Conservation (phyloP, 2,797 vertebrate genomes). For the Triplophysa bombifrons region DNA sequence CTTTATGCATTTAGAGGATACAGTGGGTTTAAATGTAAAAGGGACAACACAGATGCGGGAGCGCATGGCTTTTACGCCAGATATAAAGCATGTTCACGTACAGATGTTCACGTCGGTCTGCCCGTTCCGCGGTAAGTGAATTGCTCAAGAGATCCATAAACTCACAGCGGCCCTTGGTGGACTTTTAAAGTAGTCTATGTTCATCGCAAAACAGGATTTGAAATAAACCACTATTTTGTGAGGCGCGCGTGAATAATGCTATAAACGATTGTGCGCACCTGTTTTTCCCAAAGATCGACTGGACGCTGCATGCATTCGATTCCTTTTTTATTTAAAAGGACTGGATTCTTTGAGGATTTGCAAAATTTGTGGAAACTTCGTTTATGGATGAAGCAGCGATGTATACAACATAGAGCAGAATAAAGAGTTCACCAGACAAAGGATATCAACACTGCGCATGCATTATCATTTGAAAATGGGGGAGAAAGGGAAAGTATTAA, state of each 20-base stretch:
- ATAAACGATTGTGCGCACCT: not conserved
- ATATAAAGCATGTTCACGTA: not conserved
- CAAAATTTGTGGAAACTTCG: not conserved
- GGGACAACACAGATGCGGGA: not conserved
- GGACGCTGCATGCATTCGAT: not conserved
- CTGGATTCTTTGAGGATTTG: not conserved
- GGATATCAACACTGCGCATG: not conserved
- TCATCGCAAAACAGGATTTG: not conserved
- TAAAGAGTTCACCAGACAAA: not conserved
- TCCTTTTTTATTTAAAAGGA: not conserved
- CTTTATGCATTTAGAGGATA: not conserved
- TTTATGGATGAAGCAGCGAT: not conserved
- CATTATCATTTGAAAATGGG: not conserved
- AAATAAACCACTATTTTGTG: not conserved
- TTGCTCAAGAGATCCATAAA: constrained; percentile 1
- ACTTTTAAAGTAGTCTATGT: constrained; percentile 1
- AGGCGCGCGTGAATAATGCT: not conserved
- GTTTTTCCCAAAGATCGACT: not conserved
- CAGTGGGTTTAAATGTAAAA: too few species aligned
- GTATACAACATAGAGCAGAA: not conserved
- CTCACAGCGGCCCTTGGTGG: constrained; percentile 6
- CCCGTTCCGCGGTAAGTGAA: not conserved
- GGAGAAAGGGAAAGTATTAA: not conserved
- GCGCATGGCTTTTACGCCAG: not conserved
- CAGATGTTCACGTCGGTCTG: not conserved